Evolutionary conservation across 1,140 invertebrate species (phyloP), one percentile per base, ranked within the genome.

Genomic region (Carposina sasakii): DNA sequence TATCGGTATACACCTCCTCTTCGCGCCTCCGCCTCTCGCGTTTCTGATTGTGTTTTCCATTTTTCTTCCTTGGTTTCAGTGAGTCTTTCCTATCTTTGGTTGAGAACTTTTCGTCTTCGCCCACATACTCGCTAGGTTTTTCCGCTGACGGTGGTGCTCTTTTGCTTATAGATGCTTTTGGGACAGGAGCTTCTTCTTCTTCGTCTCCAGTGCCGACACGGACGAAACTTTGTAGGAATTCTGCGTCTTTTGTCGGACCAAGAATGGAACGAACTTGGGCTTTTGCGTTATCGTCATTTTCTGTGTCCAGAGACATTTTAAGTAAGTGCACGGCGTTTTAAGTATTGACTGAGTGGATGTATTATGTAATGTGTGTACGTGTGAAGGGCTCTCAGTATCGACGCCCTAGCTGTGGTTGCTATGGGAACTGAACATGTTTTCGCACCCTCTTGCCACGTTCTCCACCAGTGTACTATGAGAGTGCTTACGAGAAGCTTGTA

Each of bases 1-100:
- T 96, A 72, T 96, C 95, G 8, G 94, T 96, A 67, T 96, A 96
- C 10, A 93, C 76, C 67, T 96, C 94, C 48, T 93, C 91, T 57
- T 92, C 90, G n/a, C 87, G 86, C 15, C 88, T 86, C 19, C 88
- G 87, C 52, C 86, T 76, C 20, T 87, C 85, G 9, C 83, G 87
- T 60, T 81, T 86, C 83, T 81, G 84, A 60, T 83, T 87, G 23
- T 64, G 66, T 16, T 74, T 60, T 13, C 31, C 66, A 36, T 53
- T 70, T 36, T 66, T 70, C 40, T 77, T 85, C 30, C 71, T 63
- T 8, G 76, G 75, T 40, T 81, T 87, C 56, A 67, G 55, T 37
- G 65, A 78, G 46, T 68, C 71, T 56, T 78, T 81, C 34, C 68
- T 57, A 41, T 60, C 64, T 46, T 69, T 61, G 37, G 69, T 46